Evolutionary conservation across 2,888 invertebrate species (phyloP).

Genomic region (Leptopilina syphax): DNA sequence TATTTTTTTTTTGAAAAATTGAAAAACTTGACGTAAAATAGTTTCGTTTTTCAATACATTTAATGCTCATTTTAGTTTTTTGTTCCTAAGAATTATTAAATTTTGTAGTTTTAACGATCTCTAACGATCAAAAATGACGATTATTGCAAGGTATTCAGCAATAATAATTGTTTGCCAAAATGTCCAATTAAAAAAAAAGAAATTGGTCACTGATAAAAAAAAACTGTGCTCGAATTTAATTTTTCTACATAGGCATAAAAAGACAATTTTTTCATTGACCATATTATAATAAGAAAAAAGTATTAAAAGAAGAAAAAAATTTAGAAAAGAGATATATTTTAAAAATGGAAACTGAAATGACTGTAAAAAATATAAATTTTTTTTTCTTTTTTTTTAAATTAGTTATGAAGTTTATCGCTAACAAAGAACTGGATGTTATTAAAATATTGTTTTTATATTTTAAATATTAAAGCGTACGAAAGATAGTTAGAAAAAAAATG

Average conservation of each 20-base stretch:
- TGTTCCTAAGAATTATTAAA: no score
- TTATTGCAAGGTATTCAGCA: no score
- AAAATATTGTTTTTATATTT: conserved; percentile 7
- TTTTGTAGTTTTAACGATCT: no score
- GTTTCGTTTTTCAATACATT: neutral
- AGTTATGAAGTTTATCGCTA: neutral
- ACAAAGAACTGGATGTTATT: neutral
- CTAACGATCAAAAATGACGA: no score
- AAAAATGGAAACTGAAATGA: conserved; percentile 10
- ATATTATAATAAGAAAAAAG: neutral
- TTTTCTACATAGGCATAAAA: no score
- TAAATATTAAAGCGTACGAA: neutral
- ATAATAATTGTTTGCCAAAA: no score
- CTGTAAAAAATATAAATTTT: conserved; percentile 53
- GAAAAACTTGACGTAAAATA: neutral
- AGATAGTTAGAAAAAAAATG: neutral
- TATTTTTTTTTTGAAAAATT: neutral
- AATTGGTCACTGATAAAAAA: no score
- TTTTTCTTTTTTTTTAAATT: neutral
- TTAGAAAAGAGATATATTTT: conserved; percentile 18
- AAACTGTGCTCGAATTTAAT: no score
- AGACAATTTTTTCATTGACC: no score
- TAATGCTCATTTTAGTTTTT: no score
- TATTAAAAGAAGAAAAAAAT: neutral
- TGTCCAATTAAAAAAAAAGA: no score